Conservation (phyloP, 2,113 vertebrate species). For the Hepsetus odoe region DNA sequence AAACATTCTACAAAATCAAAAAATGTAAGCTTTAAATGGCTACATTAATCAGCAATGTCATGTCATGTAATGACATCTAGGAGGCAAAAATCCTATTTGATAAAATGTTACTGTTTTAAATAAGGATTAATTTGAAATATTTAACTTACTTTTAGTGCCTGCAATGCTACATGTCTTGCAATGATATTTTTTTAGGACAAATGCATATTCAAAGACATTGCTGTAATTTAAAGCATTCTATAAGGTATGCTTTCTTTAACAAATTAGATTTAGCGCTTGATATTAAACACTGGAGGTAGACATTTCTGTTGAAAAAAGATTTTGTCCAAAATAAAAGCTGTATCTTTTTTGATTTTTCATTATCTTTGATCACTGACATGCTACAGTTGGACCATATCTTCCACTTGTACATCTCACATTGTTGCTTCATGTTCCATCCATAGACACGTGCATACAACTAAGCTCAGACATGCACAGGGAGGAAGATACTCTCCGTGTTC, state of each 20-base stretch:
- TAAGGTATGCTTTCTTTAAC: neutral
- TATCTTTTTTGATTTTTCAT: too few relatives aligned
- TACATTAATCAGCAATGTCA: too few relatives aligned
- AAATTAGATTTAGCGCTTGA: neutral
- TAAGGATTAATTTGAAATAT: too few relatives aligned
- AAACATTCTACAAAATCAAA: too few relatives aligned
- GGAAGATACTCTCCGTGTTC: neutral
- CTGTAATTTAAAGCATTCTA: neutral
- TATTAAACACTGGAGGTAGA: neutral
- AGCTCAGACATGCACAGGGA: neutral
- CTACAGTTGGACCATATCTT: slow-evolving; percentile 13
- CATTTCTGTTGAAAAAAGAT: neutral
- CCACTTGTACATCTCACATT: neutral
- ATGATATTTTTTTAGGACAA: too few relatives aligned
- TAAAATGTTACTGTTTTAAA: too few relatives aligned
- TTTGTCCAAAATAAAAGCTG: neutral
- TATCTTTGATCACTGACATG: slow-evolving; percentile 13
- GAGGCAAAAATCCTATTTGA: too few relatives aligned
- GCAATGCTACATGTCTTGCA: too few relatives aligned
- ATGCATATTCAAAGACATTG: neutral
- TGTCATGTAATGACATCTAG: too few relatives aligned
- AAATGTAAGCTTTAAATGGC: too few relatives aligned
- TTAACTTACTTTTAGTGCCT: too few relatives aligned
- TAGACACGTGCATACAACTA: neutral
- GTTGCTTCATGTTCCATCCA: neutral